These are phyloP conservation scores for Andrena fulva DNA, from an alignment of 2,888 invertebrate genomes.

Conservation along the genomic window DNA sequence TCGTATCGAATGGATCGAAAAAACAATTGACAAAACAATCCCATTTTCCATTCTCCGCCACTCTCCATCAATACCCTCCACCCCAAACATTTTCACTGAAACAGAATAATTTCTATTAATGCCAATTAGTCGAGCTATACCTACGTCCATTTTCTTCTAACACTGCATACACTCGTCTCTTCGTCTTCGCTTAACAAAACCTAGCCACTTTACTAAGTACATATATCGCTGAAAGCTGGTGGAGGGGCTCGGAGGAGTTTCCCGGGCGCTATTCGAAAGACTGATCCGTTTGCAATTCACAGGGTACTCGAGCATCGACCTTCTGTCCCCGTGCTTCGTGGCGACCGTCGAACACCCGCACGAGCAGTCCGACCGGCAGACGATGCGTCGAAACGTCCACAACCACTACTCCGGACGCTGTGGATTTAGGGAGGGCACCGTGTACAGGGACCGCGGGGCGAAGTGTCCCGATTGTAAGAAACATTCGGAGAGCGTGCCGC, in stretches of 20 bases:
- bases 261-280: not conserved
- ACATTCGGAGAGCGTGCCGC: conserved; percentile 73
- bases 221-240: too few species aligned
- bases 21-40: too few species aligned
- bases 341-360: conserved; percentile 21
- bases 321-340: conserved; percentile 28
- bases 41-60: too few species aligned
- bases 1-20: too few species aligned
- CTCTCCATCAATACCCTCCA: too few species aligned
- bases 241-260: not conserved
- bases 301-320: conserved; percentile 36
- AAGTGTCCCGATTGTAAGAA: conserved; percentile 43
- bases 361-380: conserved; percentile 28
- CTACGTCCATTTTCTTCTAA: too few species aligned
- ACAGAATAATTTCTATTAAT: too few species aligned
- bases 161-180: too few species aligned
- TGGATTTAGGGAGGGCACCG: conserved; percentile 10
- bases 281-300: conserved; percentile 37
- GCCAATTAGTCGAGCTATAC: too few species aligned
- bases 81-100: too few species aligned
- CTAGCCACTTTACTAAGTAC: too few species aligned
- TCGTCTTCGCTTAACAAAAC: too few species aligned
- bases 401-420: conserved; percentile 17
- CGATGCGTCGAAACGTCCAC: conserved; percentile 19
- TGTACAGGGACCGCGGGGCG: conserved; percentile 27